These are phyloP conservation scores for Acleris cristana DNA, from an alignment of 2,888 invertebrate species.

Conservation along the genomic window DNA sequence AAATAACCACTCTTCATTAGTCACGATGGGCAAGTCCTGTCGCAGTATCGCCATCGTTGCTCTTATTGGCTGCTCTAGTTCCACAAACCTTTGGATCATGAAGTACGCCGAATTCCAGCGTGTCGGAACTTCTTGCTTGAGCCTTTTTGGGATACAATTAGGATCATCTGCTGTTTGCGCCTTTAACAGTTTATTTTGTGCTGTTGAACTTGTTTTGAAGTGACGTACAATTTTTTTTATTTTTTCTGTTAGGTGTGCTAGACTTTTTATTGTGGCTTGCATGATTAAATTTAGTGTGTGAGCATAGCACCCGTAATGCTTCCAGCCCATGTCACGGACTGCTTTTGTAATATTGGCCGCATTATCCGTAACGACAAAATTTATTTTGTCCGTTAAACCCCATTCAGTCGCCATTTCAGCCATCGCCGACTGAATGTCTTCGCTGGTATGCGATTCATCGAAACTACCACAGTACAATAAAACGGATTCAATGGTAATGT, in stretches of 20 bases:
- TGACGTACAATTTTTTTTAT: no score
- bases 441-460: slow-evolving; percentile 16
- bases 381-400: no score
- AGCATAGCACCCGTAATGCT: slow-evolving; percentile 45
- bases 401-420: no score
- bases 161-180: slow-evolving; percentile 32
- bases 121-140: slow-evolving; percentile 16
- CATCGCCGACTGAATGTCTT: no score
- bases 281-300: slow-evolving; percentile 45
- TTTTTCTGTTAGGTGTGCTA: no score
- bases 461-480: slow-evolving; percentile 37
- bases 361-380: no score
- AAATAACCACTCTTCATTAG: slow-evolving; percentile 28
- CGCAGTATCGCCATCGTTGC: slow-evolving; percentile 29
- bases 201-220: slow-evolving; percentile 28
- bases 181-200: slow-evolving; percentile 39
- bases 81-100: slow-evolving; percentile 19
- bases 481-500: slow-evolving; percentile 26
- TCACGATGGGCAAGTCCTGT: slow-evolving; percentile 28
- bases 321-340: slow-evolving; percentile 36
- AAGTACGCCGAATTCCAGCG: slow-evolving; percentile 20
- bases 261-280: slow-evolving; percentile 32
- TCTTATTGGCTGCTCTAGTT: slow-evolving; percentile 8
- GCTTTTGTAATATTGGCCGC: slow-evolving; percentile 8
- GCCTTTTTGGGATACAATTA: slow-evolving; percentile 14